Evolutionary conservation across 1,140 invertebrate genomes (phyloP).

Genomic region (Oreohelix idahoensis): DNA sequence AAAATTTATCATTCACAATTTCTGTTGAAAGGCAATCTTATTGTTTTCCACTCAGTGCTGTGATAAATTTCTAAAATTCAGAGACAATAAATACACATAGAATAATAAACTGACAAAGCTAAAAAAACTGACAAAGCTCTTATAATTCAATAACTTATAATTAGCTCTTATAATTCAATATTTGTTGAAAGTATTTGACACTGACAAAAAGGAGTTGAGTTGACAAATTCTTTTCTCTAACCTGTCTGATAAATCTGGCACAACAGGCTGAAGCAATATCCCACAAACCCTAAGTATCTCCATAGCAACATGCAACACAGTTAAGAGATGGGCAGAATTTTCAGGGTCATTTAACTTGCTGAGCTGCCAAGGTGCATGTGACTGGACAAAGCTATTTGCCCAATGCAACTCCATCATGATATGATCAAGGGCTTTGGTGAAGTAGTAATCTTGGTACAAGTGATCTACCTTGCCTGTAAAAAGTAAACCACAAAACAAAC

Average conservation of each 20-base stretch:
- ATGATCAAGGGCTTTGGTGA: constrained; percentile 87
- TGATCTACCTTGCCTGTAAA: constrained; percentile 66
- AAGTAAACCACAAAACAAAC: too few species aligned
- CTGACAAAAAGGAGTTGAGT: too few species aligned
- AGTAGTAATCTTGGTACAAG: constrained; percentile 84
- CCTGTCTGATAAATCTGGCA: constrained; percentile 80
- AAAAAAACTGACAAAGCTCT: too few species aligned
- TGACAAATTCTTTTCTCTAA: neutral
- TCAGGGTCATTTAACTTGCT: constrained; percentile 72
- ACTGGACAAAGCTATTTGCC: constrained; percentile 89
- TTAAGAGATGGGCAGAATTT: constrained; percentile 77
- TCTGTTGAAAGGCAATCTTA: too few species aligned
- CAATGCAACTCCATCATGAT: constrained; percentile 83
- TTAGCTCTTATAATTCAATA: too few species aligned
- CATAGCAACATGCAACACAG: constrained; percentile 85
- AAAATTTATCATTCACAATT: too few species aligned
- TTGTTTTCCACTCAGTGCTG: too few species aligned
- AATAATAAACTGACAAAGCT: too few species aligned
- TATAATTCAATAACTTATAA: too few species aligned
- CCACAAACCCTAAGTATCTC: constrained; percentile 79
- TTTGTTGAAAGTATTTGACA: too few species aligned
- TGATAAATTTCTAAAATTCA: too few species aligned
- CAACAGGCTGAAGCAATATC: constrained; percentile 79
- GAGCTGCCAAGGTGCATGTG: constrained; percentile 89
- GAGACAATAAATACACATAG: too few species aligned